Conservation (phyloP, 2,113 vertebrate species). For the Castor canadensis region DNA sequence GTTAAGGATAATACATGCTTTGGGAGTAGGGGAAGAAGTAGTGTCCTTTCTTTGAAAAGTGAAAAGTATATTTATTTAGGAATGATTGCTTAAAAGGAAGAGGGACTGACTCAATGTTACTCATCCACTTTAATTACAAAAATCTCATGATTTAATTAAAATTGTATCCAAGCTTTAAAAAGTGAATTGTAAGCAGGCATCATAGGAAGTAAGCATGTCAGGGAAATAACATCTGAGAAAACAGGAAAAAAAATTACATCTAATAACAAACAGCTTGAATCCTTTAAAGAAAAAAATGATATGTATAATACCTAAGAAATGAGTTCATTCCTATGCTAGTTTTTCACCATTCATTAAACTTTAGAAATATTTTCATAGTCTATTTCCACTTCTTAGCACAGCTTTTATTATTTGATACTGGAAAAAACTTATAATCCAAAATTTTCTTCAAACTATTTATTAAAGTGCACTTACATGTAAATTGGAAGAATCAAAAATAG, state of each 20-base stretch:
- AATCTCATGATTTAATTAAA: not conserved
- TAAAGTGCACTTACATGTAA: not conserved
- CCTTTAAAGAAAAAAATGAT: not conserved
- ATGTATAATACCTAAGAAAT: not conserved
- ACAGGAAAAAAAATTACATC: not conserved
- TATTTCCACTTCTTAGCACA: not conserved
- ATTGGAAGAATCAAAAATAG: constrained; percentile 7
- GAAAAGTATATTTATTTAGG: not conserved
- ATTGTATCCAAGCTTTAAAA: not conserved
- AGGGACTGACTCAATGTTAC: not conserved
- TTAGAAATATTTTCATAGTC: not conserved
- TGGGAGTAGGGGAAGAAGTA: not conserved
- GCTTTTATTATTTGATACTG: not conserved
- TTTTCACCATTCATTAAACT: not conserved
- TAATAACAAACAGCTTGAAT: not conserved
- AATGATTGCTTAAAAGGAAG: not conserved
- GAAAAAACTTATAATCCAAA: not conserved
- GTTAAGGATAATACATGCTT: not conserved
- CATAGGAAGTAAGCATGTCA: not conserved
- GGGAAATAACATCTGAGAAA: not conserved
- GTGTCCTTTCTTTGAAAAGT: not conserved
- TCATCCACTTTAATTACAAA: not conserved
- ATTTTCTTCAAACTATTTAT: not conserved
- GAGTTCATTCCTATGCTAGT: not conserved
- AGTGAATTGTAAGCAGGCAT: not conserved